A percentile compares a stretch with the other conserved stretches of the same genome.
Evolutionary conservation across 2,113 vertebrate genomes (phyloP).

Genomic region (Antidorcas marsupialis): DNA sequence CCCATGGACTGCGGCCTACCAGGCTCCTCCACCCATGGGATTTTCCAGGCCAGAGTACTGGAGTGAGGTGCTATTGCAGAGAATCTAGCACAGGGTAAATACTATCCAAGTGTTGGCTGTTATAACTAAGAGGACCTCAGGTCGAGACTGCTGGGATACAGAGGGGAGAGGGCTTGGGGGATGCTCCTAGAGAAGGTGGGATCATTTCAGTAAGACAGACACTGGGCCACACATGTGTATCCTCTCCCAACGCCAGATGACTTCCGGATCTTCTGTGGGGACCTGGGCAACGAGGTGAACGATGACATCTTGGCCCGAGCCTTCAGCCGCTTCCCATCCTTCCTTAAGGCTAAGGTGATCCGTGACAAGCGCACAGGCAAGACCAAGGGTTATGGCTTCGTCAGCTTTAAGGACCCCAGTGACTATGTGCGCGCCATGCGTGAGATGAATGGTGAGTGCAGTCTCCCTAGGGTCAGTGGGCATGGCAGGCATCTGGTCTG

Average conservation of each 20-base stretch:
- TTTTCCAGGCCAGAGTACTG: too few species aligned
- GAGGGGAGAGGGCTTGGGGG: background rate
- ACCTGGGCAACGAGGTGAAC: conserved; percentile 93
- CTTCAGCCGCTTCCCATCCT: conserved; percentile 93
- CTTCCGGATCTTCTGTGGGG: conserved; percentile 95
- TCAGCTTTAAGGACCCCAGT: conserved; percentile 95
- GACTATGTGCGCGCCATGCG: conserved; percentile 94
- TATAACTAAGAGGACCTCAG: background rate
- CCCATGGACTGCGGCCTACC: too few species aligned
- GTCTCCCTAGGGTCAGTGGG: background rate
- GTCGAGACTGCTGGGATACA: background rate
- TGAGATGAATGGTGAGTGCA: conserved; percentile 91
- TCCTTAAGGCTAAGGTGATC: conserved; percentile 94
- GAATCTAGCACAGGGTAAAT: background rate
- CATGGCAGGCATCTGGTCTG: background rate
- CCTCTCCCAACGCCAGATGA: conserved; percentile 81
- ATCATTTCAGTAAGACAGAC: background rate
- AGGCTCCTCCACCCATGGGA: too few species aligned
- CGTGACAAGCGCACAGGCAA: conserved; percentile 95
- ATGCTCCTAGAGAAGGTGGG: background rate
- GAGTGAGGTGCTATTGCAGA: background rate
- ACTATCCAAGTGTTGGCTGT: background rate
- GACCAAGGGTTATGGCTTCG: conserved; percentile 94
- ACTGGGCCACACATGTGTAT: background rate
- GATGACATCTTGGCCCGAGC: conserved; percentile 93